These are phyloP conservation scores for Neoniphon sammara DNA, from an alignment of 2,797 vertebrate genomes.

Conservation along the genomic window DNA sequence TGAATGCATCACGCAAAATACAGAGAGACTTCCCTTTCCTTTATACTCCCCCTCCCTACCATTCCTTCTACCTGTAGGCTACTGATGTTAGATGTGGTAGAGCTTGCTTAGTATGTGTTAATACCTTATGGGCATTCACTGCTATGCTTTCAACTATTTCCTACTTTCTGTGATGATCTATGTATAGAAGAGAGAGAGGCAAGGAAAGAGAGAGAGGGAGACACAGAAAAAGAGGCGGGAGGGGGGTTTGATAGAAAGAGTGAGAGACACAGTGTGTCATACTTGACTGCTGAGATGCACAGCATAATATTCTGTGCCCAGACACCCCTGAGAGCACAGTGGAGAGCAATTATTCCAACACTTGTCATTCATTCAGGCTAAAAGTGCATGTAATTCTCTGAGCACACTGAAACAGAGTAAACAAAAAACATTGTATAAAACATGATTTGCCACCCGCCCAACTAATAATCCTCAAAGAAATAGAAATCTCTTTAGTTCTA, in stretches of 20 bases:
- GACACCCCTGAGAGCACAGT: constrained; percentile 50
- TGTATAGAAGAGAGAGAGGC: constrained; percentile 9
- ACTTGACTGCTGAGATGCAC: constrained; percentile 33
- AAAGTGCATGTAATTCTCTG: constrained; percentile 47
- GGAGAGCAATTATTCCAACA: constrained; percentile 52
- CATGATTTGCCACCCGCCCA: constrained; percentile 53
- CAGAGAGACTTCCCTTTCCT: constrained; percentile 9
- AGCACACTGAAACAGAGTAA: constrained; percentile 30
- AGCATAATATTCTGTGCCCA: constrained; percentile 48
- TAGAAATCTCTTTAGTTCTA: constrained; percentile 56
- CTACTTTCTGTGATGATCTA: constrained; percentile 41
- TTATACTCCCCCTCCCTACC: background rate
- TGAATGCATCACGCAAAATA: constrained; percentile 29
- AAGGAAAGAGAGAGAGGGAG: constrained; percentile 10
- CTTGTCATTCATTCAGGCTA: constrained; percentile 57
- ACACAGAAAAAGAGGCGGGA: constrained; percentile 1
- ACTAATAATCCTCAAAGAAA: constrained; percentile 57
- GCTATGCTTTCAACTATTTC: constrained; percentile 39
- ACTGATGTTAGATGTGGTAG: constrained; percentile 42
- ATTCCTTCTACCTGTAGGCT: constrained; percentile 40
- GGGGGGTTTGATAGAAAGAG: constrained; percentile 20
- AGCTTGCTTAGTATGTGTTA: constrained; percentile 32
- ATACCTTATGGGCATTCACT: constrained; percentile 51
- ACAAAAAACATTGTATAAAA: constrained; percentile 51
- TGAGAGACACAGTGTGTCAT: constrained; percentile 40